Percentiles rank a stretch among this genome's conserved stretches.
Conservation (phyloP, 2,797 vertebrate species). For the Meda fulgida region DNA sequence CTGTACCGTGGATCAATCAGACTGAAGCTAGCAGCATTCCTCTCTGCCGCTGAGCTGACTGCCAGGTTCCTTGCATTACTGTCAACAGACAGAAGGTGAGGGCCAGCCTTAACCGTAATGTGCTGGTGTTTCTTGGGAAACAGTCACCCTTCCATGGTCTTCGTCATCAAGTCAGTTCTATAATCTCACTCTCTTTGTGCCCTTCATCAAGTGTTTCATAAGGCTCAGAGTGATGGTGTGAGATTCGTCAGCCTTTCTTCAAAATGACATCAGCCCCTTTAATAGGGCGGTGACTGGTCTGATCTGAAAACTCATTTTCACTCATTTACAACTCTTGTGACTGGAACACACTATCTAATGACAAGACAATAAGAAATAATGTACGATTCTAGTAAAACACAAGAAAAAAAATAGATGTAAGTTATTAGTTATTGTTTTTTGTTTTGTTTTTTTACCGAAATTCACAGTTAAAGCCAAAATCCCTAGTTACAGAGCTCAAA, state of each 20-base stretch:
- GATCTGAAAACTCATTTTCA: conserved; percentile 11
- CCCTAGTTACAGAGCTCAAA: neutral
- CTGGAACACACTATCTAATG: neutral
- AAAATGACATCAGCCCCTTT: conserved; percentile 51
- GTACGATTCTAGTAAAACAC: neutral
- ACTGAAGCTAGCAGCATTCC: conserved; percentile 16
- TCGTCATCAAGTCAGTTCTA: neutral
- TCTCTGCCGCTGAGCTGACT: conserved; percentile 3
- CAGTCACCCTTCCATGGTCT: conserved; percentile 1
- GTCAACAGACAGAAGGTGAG: conserved; percentile 10
- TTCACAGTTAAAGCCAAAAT: neutral
- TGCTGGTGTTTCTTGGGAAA: conserved; percentile 21
- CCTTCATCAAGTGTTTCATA: conserved; percentile 37
- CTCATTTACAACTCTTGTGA: conserved; percentile 17
- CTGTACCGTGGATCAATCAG: conserved; percentile 28
- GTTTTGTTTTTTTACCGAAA: neutral
- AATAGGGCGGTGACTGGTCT: neutral
- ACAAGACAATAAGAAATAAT: neutral
- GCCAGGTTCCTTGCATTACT: conserved; percentile 53
- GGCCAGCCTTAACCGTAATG: conserved; percentile 5
- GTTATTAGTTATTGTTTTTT: neutral
- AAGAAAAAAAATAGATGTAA: neutral
- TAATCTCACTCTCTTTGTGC: neutral
- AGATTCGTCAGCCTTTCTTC: conserved; percentile 38
- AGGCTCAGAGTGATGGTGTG: conserved; percentile 41